Base-by-base conservation (phyloP, 2,113 vertebrate species). In the Anarhynchus alexandrinus region DNA sequence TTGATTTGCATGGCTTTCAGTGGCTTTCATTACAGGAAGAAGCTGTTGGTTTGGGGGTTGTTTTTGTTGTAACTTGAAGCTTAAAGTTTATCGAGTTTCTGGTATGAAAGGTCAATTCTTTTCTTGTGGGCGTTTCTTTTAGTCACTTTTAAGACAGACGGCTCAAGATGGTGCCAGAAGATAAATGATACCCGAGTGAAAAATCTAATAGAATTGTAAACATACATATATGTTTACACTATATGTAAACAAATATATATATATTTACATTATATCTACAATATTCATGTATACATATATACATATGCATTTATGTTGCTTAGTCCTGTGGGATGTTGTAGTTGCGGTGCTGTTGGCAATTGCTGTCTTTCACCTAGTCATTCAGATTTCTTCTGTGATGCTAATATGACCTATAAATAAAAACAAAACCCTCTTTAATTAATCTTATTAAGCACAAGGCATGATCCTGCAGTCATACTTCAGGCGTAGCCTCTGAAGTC, bases 61-160 rank as follows among this genome's bases (percentile, higher is more conserved):
- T 98, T 98, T 98, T 97, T 97, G 72, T 98, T 98, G 96, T 97
- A 98, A 98, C 95, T 92, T 62, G 96, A 98, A 96, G 95, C 97
- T 96, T 97, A 76, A 96, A 69, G 52, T 93, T 94, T 94, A 29
- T 90, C 77, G 27, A 30, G 77, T 84, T 96, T 96, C 81, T 43
- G 20, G 66, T 77, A 29, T 47, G n/a, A 92, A 90, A 87, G 73
- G 57, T 83, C 40, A 25, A 3, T 67, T 92, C 18, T 67, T 11
- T 86, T 95, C 85, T 70, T 80, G 25, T 55, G 47, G 82, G 55
- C 57, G 14, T 89, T 79, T 91, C 61, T 96, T 86, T 90, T 64
- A 32, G 42, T 97, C 45, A 15, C 52, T 95, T 97, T 82, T 85
- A 84, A 96, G 80, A 76, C 20, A 84, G 29, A 34, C 11, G 0